Conservation (phyloP, 2,113 vertebrate genomes). For the Calidris pugnax region DNA sequence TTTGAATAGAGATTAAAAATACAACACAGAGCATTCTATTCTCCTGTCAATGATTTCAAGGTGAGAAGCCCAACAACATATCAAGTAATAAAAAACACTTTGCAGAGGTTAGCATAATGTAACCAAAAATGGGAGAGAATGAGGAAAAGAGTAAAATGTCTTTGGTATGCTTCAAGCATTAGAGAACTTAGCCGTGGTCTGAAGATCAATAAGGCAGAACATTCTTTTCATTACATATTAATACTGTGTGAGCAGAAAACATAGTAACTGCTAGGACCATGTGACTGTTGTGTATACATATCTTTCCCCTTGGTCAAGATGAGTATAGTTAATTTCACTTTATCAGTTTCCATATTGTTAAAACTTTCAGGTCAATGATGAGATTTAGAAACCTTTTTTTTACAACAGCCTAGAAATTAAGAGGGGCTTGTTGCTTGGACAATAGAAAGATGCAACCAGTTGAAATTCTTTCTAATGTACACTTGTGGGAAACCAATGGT, state of each 20-base stretch:
- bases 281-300: neutral
- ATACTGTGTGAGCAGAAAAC: conserved; percentile 3
- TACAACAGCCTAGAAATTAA: neutral
- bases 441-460: no score
- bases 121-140: neutral
- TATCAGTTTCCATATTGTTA: neutral
- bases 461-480: neutral
- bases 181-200: neutral
- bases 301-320: neutral
- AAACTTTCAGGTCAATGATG: neutral
- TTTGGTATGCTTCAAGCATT: conserved; percentile 6
- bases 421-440: neutral
- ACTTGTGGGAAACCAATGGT: neutral
- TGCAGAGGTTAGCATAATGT: conserved; percentile 51
- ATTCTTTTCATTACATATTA: conserved; percentile 38
- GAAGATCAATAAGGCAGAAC: conserved; percentile 62
- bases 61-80: conserved; percentile 39
- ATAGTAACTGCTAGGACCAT: neutral
- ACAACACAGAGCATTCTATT: conserved; percentile 40
- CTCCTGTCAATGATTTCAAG: conserved; percentile 66
- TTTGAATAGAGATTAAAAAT: conserved; percentile 70
- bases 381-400: neutral
- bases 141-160: neutral
- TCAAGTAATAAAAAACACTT: conserved; percentile 20
- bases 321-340: neutral